A percentile compares a stretch with the other conserved stretches of the same genome.
These are phyloP conservation scores for Muscicapa striata DNA, from an alignment of 2,797 vertebrate species.

Conservation along the genomic window DNA sequence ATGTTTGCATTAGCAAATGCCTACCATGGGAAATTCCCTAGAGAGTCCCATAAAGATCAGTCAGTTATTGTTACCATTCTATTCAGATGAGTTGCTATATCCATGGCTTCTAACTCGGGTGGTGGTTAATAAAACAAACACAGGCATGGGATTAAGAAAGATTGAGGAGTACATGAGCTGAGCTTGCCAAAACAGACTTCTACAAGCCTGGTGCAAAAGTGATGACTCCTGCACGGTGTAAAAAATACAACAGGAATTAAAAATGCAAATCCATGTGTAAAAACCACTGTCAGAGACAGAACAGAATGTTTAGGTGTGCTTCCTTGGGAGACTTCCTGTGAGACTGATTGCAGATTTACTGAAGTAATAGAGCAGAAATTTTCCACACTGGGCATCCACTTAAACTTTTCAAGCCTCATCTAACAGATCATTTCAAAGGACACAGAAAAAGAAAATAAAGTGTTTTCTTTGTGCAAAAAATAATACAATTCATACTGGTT, in stretches of 20 bases:
- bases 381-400: neutral
- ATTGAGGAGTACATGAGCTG: neutral
- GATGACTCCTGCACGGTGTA: neutral
- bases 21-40: neutral
- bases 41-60: neutral
- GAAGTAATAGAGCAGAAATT: neutral
- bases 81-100: neutral
- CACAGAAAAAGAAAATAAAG: neutral
- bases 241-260: neutral
- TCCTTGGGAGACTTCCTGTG: neutral
- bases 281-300: neutral
- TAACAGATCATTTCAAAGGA: neutral
- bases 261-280: accelerated
- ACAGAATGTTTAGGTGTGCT: neutral
- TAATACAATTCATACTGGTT: neutral
- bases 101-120: neutral
- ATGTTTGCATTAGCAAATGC: neutral
- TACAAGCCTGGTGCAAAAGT: neutral
- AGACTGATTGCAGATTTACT: neutral
- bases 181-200: neutral
- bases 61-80: neutral
- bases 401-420: neutral
- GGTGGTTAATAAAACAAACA: neutral
- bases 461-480: neutral
- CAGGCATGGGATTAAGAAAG: neutral